A percentile compares a stretch with the other conserved stretches of the same genome.
phyloP scores from a whole-genome alignment of 2,888 invertebrate species.

The Busseola fusca region DNA sequence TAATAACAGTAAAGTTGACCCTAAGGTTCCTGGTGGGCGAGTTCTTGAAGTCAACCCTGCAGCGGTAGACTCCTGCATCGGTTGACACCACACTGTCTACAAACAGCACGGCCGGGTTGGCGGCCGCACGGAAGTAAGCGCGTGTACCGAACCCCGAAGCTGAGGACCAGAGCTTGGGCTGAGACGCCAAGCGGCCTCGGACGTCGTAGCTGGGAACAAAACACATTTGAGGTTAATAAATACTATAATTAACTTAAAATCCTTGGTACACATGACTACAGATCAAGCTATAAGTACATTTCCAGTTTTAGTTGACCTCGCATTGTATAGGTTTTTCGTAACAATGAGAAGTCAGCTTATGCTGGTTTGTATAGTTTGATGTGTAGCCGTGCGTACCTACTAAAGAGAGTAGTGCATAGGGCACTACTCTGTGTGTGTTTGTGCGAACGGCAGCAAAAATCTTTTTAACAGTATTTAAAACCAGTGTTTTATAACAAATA shows the following conservation, averaged over 20 bases:
- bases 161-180: constrained; percentile 95
- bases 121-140: constrained; percentile 93
- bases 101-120: constrained; percentile 93
- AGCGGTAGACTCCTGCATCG: constrained; percentile 95
- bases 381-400: no score
- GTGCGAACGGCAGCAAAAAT: no score
- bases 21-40: constrained; percentile 96
- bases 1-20: constrained; percentile 96
- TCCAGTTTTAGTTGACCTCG: no score
- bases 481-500: no score
- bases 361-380: no score
- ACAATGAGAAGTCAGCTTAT: no score
- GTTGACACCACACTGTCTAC: constrained; percentile 92
- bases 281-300: no score
- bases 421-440: no score
- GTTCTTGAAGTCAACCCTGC: constrained; percentile 96
- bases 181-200: constrained; percentile 91
- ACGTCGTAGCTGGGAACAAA: constrained; percentile 92
- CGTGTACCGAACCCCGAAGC: constrained; percentile 92
- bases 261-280: no score
- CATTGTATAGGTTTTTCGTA: no score
- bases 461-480: no score
- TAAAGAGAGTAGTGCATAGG: not conserved
- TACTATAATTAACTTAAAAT: not conserved
- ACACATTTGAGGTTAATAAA: not conserved